phyloP scores from a whole-genome alignment of 2,113 vertebrate genomes.

The Cynopterus brachyotis region DNA sequence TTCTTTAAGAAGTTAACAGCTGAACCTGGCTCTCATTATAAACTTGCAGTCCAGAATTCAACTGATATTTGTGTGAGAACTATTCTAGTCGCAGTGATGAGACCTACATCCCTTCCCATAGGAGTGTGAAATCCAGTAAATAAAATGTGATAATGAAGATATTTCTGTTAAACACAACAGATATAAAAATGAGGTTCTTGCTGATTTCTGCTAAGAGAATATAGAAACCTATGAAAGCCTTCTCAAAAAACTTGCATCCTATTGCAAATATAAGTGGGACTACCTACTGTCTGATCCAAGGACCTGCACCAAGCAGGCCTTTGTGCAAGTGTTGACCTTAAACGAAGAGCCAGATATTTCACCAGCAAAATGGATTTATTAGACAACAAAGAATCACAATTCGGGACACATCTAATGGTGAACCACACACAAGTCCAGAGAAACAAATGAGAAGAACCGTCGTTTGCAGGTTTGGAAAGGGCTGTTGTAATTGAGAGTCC shows the following conservation, averaged over 20 bases:
- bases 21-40: not conserved
- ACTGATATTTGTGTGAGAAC: not conserved
- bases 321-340: not conserved
- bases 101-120: not conserved
- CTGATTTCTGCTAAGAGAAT: not conserved
- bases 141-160: not conserved
- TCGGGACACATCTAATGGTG: not conserved
- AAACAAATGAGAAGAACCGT: not conserved
- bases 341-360: not conserved
- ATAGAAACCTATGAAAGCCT: not conserved
- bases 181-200: not conserved
- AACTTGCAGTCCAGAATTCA: not conserved
- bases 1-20: not conserved
- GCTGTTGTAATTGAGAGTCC: not conserved
- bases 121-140: not conserved
- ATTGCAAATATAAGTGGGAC: not conserved
- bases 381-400: not conserved
- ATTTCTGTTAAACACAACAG: not conserved
- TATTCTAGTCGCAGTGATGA: not conserved
- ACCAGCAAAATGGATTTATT: not conserved
- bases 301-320: not conserved
- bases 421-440: not conserved
- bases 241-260: not conserved
- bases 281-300: not conserved
- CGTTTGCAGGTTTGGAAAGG: not conserved